Conservation (phyloP, 2,113 vertebrate species). For the Stigmatopora argus region DNA sequence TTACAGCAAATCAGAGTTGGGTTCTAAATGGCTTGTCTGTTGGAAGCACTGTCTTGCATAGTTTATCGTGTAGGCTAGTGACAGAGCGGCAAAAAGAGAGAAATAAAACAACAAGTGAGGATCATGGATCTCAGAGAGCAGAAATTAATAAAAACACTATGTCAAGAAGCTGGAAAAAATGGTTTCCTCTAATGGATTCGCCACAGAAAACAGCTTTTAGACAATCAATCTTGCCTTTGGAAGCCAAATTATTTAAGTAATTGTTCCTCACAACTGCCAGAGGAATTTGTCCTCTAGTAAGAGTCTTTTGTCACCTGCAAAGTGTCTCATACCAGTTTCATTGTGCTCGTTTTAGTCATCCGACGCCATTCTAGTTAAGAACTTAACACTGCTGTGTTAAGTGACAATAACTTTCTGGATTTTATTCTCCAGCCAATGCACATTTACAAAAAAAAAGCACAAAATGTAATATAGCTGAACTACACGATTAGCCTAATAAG, state of each 20-base stretch:
- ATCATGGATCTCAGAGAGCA: slow-evolving; percentile 73
- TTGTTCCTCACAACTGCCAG: slow-evolving; percentile 73
- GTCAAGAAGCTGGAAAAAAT: slow-evolving; percentile 74
- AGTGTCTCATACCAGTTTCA: slow-evolving; percentile 62
- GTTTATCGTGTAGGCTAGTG: slow-evolving; percentile 65
- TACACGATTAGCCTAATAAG: background rate
- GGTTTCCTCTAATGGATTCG: slow-evolving; percentile 76
- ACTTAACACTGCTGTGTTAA: too few species aligned
- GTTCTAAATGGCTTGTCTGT: slow-evolving; percentile 66
- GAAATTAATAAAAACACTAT: slow-evolving; percentile 77
- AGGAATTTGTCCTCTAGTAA: slow-evolving; percentile 74
- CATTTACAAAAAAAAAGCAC: too few species aligned
- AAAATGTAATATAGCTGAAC: background rate
- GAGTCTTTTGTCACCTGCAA: slow-evolving; percentile 70
- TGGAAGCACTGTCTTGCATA: slow-evolving; percentile 51
- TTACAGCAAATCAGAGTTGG: slow-evolving; percentile 61
- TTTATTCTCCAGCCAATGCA: too few species aligned
- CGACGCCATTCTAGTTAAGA: slow-evolving; percentile 46
- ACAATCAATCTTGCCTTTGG: slow-evolving; percentile 76
- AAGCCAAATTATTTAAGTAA: slow-evolving; percentile 78
- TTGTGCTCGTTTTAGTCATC: slow-evolving; percentile 61
- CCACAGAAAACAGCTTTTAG: slow-evolving; percentile 77
- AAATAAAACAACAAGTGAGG: slow-evolving; percentile 48
- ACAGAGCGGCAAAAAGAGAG: slow-evolving; percentile 52
- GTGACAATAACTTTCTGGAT: too few species aligned